phyloP scores from a whole-genome alignment of 2,888 invertebrate species.

The Ectemnius cavifrons region DNA sequence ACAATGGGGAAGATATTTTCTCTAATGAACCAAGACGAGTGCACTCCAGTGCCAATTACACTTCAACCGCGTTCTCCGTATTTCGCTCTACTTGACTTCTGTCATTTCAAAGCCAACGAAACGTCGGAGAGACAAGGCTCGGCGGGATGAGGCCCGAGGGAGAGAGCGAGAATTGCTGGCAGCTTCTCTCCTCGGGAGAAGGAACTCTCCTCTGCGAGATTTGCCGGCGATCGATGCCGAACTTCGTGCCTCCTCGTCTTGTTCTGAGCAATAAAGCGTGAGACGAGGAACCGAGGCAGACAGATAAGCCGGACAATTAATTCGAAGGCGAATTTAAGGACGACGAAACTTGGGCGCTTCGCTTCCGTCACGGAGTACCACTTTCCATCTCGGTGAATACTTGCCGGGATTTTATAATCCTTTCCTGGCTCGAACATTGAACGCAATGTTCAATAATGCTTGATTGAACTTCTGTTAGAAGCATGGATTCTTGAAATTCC shows the following conservation, averaged over 20 bases:
- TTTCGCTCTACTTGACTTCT: constrained; percentile 74
- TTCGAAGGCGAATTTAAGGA: constrained; percentile 65
- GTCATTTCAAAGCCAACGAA: constrained; percentile 74
- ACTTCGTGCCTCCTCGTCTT: constrained; percentile 53
- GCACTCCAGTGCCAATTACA: constrained; percentile 78
- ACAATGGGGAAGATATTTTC: constrained; percentile 77
- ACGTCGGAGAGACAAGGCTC: constrained; percentile 59
- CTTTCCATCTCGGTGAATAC: constrained; percentile 46
- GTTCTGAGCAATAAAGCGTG: constrained; percentile 54
- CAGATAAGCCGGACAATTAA: constrained; percentile 74
- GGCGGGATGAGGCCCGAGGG: constrained; percentile 24
- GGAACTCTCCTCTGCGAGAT: constrained; percentile 47
- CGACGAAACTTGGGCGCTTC: constrained; percentile 53
- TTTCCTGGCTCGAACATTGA: constrained; percentile 19
- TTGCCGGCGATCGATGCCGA: constrained; percentile 66
- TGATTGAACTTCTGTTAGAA: too few relatives aligned
- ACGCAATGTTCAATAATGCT: neutral
- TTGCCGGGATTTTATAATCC: constrained; percentile 24
- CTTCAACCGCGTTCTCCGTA: constrained; percentile 74
- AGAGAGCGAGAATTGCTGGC: constrained; percentile 33
- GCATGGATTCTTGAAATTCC: too few relatives aligned
- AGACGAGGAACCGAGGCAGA: constrained; percentile 61
- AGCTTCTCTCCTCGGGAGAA: constrained; percentile 11
- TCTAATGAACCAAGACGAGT: constrained; percentile 78
- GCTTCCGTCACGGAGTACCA: constrained; percentile 49